These are phyloP conservation scores for Eufriesea mexicana DNA, from an alignment of 1,140 invertebrate genomes.

Conservation along the genomic window DNA sequence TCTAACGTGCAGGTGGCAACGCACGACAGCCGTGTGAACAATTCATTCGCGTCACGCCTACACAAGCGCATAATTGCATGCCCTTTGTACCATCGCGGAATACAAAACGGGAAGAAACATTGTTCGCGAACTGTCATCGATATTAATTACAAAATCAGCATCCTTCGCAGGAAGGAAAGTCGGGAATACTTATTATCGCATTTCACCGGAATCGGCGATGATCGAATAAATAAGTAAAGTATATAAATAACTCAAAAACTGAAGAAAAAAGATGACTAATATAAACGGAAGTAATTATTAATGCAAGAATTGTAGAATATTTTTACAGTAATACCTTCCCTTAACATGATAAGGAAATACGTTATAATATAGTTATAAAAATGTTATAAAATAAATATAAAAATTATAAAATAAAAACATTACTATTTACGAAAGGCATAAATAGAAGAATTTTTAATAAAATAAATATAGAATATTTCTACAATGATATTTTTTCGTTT, in stretches of 20 bases:
- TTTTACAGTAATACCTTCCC: no score
- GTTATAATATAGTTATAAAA: no score
- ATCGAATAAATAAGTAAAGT: not conserved
- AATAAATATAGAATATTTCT: no score
- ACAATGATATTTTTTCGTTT: no score
- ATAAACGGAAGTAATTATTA: no score
- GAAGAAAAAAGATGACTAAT: not conserved
- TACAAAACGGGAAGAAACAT: constrained; percentile 36
- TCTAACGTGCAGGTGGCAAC: not conserved
- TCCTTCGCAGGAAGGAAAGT: not conserved
- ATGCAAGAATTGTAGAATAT: no score
- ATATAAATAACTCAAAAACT: not conserved
- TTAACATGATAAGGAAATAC: no score
- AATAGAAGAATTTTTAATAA: no score
- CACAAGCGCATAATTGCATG: constrained; percentile 51
- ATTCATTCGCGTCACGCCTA: constrained; percentile 50
- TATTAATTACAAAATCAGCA: constrained; percentile 34
- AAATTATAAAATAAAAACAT: no score
- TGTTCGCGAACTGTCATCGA: constrained; percentile 17
- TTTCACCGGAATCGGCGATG: not conserved
- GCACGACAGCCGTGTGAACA: not conserved
- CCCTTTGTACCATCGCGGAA: constrained; percentile 25
- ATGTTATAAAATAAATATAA: no score
- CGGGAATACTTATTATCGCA: constrained; percentile 8
- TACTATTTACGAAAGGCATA: no score